These are phyloP conservation scores for Heterotilapia buettikoferi DNA, from an alignment of 2,113 vertebrate species.

Conservation along the genomic window DNA sequence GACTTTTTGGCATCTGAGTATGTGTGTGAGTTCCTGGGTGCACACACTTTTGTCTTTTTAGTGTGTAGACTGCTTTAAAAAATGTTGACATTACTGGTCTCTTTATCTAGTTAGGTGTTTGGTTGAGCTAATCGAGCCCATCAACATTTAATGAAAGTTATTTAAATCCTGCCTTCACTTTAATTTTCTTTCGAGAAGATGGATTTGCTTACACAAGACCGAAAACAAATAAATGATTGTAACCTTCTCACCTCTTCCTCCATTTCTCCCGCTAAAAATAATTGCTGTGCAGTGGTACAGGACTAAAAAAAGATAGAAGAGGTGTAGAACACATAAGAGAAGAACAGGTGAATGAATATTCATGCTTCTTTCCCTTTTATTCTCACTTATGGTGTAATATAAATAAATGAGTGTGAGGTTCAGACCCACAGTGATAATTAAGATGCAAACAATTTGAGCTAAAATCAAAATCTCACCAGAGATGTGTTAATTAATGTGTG, in stretches of 20 bases:
- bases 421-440: not conserved
- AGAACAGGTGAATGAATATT: not conserved
- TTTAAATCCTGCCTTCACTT: slow-evolving; percentile 24
- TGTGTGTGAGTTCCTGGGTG: not conserved
- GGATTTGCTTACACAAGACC: not conserved
- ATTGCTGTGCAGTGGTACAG: not conserved
- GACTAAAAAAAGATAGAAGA: not conserved
- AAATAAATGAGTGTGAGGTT: not conserved
- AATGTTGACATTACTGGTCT: not conserved
- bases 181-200: not conserved
- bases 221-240: slow-evolving; percentile 12
- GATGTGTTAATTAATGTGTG: not conserved
- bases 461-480: not conserved
- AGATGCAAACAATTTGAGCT: not conserved
- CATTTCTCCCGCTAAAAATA: not conserved
- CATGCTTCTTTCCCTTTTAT: not conserved
- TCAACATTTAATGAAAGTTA: slow-evolving; percentile 39
- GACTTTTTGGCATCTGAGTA: not conserved
- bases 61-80: not conserved
- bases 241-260: not conserved
- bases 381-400: not conserved
- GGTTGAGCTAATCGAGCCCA: slow-evolving; percentile 12
- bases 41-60: not conserved
- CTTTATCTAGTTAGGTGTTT: not conserved
- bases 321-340: not conserved